Percentiles rank a stretch among this genome's conserved stretches.
Conservation (phyloP, 1,140 invertebrate genomes). For the Cepaea nemoralis region DNA sequence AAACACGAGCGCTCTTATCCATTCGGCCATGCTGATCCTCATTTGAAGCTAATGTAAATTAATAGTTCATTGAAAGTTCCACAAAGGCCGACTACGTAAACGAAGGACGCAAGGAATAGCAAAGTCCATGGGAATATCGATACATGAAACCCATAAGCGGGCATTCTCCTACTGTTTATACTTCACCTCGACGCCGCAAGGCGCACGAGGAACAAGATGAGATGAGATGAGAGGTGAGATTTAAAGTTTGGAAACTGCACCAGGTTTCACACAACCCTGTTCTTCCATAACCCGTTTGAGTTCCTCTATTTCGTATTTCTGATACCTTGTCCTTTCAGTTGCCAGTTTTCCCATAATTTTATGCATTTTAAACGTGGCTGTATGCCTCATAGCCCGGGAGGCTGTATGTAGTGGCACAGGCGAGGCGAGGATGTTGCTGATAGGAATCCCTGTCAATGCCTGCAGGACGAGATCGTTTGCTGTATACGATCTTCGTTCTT, state of each 20-base stretch:
- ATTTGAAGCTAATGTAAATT: too few relatives aligned
- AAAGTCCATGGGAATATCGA: too few relatives aligned
- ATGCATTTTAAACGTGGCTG: constrained; percentile 66
- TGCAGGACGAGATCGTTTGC: constrained; percentile 55
- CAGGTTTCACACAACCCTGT: background rate
- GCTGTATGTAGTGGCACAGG: constrained; percentile 34
- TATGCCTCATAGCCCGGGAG: constrained; percentile 53
- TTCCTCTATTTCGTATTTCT: constrained; percentile 62
- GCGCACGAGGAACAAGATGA: too few relatives aligned
- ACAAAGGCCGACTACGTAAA: too few relatives aligned
- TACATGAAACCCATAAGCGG: too few relatives aligned
- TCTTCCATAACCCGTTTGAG: constrained; percentile 52
- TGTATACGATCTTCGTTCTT: constrained; percentile 38
- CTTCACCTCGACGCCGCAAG: too few relatives aligned
- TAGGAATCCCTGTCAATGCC: constrained; percentile 55
- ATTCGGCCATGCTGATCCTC: too few relatives aligned
- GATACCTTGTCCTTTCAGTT: constrained; percentile 57
- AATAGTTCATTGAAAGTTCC: too few relatives aligned
- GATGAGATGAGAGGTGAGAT: too few relatives aligned
- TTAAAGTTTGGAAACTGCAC: background rate
- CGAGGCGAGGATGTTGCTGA: constrained; percentile 32
- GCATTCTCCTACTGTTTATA: too few relatives aligned
- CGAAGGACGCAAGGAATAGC: too few relatives aligned
- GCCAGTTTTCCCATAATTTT: constrained; percentile 62
- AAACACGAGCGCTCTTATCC: too few relatives aligned